phyloP scores from a whole-genome alignment of 2,113 vertebrate genomes.

The Sterna hirundo region DNA sequence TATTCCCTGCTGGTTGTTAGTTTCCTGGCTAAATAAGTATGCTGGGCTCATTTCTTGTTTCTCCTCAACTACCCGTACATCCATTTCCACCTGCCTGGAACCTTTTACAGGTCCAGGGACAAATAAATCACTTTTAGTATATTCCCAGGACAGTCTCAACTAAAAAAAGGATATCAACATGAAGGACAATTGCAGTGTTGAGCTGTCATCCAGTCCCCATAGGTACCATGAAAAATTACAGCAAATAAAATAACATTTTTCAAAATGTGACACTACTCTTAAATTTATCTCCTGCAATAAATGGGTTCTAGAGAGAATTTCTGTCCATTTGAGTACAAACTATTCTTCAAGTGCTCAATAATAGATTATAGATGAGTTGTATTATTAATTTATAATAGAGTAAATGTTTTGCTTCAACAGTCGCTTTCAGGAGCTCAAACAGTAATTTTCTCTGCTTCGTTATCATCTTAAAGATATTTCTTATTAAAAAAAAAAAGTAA shows the following conservation, averaged over 20 bases:
- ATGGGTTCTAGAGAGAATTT: constrained; percentile 88
- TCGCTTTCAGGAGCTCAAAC: constrained; percentile 62
- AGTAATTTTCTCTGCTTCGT: constrained; percentile 58
- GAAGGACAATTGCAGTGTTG: constrained; percentile 94
- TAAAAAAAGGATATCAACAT: constrained; percentile 85
- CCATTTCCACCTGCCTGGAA: constrained; percentile 90
- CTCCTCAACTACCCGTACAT: constrained; percentile 81
- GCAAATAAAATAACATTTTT: constrained; percentile 97
- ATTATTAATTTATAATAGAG: constrained; percentile 92
- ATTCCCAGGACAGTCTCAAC: constrained; percentile 87
- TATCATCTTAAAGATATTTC: constrained; percentile 47
- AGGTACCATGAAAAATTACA: constrained; percentile 92
- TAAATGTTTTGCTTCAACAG: constrained; percentile 85
- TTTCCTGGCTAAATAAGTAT: constrained; percentile 74
- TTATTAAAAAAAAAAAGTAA: not conserved
- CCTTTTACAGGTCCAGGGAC: constrained; percentile 87
- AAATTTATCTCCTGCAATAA: constrained; percentile 90
- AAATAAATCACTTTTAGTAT: constrained; percentile 95
- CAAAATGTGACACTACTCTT: constrained; percentile 90
- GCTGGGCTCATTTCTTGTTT: constrained; percentile 68
- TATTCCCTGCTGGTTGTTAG: constrained; percentile 51
- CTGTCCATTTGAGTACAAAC: constrained; percentile 86
- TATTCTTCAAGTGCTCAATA: constrained; percentile 88
- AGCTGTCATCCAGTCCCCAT: constrained; percentile 88
- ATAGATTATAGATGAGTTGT: constrained; percentile 88